Evolutionary conservation across 2,888 invertebrate genomes (phyloP), one percentile per base, ranked within the genome.

Genomic region (Limnephilus marmoratus): DNA sequence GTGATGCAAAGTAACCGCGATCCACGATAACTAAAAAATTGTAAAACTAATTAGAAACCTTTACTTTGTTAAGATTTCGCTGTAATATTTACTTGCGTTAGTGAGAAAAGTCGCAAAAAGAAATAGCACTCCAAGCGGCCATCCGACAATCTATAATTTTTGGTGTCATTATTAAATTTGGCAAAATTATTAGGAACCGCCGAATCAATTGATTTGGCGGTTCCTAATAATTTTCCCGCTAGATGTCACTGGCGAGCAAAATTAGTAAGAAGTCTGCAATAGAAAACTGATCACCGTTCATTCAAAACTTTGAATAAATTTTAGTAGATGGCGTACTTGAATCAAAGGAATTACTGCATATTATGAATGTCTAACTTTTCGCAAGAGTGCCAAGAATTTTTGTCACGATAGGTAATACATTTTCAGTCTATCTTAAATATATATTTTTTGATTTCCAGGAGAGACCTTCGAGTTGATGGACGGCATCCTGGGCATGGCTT

Each of bases 401-500:
- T 13, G 12, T 1, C 13, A 12, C 11, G 12, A 45, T 45, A n/a
- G n/a, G n/a, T n/a, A n/a, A n/a, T n/a, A n/a, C n/a, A 49, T 49
- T 49, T 49, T 49, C 9, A 15, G 12, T 45, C 12, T 12, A 49
- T 49, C 45, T 45, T 12, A 12, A 45, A 49, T 49, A 5, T 68
- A 13, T 85, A n/a, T 9, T 1, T 53, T 53, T 81, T 68, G 53
- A 11, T 24, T 83, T 92, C 29, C 94, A 97, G 97, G 96, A 9
- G 97, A 97, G 93, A 95, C 95, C 81, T 98, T 98, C 94, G 97
- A 97, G 93, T 94, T 98, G 85, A 98, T 97, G 97, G 98, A 98
- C 93, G 98, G 98, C 0, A 95, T 98, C 13, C 94, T 98, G 2
- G 98, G 97, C 0, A 95, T 98, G 95, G 97, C 97, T 0, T 94